phyloP scores from a whole-genome alignment of 2,888 invertebrate species.

The Eupithecia subumbrata region DNA sequence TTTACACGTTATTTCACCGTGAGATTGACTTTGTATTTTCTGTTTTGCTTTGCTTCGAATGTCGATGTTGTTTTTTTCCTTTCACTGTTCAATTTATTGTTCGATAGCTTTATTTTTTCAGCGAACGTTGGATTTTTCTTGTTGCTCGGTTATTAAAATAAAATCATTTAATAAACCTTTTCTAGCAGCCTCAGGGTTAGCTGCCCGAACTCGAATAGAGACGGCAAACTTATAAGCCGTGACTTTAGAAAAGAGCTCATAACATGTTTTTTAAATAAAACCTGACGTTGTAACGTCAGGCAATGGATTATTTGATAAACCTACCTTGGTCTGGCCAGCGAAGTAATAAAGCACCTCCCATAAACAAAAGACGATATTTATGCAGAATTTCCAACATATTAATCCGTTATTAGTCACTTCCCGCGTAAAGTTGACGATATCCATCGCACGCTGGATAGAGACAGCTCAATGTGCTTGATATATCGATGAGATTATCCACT shows the following conservation, averaged over 20 bases:
- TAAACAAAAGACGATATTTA: slow-evolving; percentile 12
- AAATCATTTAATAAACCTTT: background rate
- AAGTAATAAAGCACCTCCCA: background rate
- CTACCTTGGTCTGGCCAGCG: background rate
- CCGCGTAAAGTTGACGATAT: slow-evolving; percentile 62
- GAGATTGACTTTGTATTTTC: slow-evolving; percentile 48
- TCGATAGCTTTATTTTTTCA: slow-evolving; percentile 18
- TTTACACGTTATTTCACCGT: slow-evolving; percentile 49
- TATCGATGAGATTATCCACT: slow-evolving; percentile 73
- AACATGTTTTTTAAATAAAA: too few species aligned
- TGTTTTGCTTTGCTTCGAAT: slow-evolving; percentile 47
- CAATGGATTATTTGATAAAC: background rate
- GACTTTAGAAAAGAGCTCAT: too few species aligned
- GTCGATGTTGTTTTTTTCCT: slow-evolving; percentile 32
- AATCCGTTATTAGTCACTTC: slow-evolving; percentile 58
- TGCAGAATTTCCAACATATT: slow-evolving; percentile 34
- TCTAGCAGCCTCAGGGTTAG: background rate
- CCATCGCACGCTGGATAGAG: slow-evolving; percentile 49
- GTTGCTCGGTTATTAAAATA: background rate
- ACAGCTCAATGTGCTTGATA: slow-evolving; percentile 70
- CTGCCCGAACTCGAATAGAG: background rate
- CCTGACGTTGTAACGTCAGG: too few species aligned
- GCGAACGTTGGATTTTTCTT: background rate
- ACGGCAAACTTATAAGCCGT: background rate
- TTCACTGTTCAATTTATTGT: slow-evolving; percentile 16